phyloP scores from a whole-genome alignment of 2,888 invertebrate genomes.

The Lissonota sp. region DNA sequence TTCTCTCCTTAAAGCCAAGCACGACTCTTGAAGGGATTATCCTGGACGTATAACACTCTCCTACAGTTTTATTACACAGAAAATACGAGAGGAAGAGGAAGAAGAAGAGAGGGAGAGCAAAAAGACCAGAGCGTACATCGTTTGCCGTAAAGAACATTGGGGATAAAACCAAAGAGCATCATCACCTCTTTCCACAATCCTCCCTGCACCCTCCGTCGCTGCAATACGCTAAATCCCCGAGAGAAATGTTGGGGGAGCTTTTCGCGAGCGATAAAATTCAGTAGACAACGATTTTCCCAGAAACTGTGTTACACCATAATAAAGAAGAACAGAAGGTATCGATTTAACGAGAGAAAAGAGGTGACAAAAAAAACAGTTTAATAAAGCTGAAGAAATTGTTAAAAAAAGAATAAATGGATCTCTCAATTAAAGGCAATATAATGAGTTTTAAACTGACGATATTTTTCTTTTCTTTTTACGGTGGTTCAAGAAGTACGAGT shows the following conservation, averaged over 20 bases:
- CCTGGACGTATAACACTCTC: constrained; percentile 36
- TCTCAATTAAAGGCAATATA: too few species aligned
- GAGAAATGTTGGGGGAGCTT: constrained; percentile 28
- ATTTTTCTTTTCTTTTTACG: too few species aligned
- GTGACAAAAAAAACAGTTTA: too few species aligned
- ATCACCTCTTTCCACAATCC: too few species aligned
- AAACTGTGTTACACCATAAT: background rate
- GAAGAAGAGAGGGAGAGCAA: background rate
- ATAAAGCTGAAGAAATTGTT: too few species aligned
- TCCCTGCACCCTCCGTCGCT: background rate
- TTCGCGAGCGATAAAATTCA: constrained; percentile 9
- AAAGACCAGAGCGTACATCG: constrained; percentile 22
- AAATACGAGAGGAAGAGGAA: too few species aligned
- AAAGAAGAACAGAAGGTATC: background rate
- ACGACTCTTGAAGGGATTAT: constrained; percentile 50
- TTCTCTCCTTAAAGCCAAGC: constrained; percentile 1
- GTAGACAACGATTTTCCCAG: background rate
- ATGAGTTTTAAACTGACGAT: too few species aligned
- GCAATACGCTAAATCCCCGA: constrained; percentile 18
- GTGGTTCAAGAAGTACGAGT: too few species aligned
- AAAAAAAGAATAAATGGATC: too few species aligned
- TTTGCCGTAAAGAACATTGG: constrained; percentile 34
- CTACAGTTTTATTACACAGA: constrained; percentile 1
- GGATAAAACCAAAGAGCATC: constrained; percentile 33
- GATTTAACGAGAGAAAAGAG: too few species aligned